Evolutionary conservation across 1,140 invertebrate species (phyloP), one percentile per base, ranked within the genome.

Genomic region (Bombus polaris): DNA sequence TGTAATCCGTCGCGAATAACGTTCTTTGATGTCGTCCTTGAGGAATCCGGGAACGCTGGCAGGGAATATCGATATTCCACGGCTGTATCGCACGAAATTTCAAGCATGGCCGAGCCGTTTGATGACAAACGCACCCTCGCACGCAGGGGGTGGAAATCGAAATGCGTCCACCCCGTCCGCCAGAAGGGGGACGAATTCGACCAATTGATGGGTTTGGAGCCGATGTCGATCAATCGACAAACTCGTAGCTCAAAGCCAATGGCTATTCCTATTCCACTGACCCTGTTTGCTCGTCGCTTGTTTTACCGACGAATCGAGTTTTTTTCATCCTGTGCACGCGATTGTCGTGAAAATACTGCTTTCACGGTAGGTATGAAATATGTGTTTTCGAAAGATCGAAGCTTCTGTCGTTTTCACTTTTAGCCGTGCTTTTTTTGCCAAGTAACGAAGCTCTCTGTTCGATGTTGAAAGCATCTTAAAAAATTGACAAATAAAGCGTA

Each of bases 31-130:
- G 88, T 91, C 83, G 81, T 90, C 87, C 90, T 91, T 90, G 87
- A 91, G 87, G 90, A 91, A 91, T 88, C 62, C 78, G 71, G 78
- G 83, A 81, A 88, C 82, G 82, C 65, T 84, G 47, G 53, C 73
- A 57, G 78, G 81, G 83, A 91, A 92, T 92, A 91, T 91, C 89
- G 92, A 92, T 91, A 92, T 92, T 91, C 87, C 84, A 78, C 87
- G 83, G 86, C 65, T 91, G 89, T 86, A 90, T 83, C 76, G 81
- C 79, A 87, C 88, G 87, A 91, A 93, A 93, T 93, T 93, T 93
- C 91, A 92, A 92, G 92, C 92, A 91, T 93, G 90, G 90, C 90
- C 91, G 91, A 88, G 83, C 87, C 89, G 89, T 90, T 93, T 93
- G 90, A 93, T 92, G 90, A 91, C 90, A 91, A 91, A 90, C 91